Conservation (phyloP, 2,888 invertebrate species). For the Sturmia bella region DNA sequence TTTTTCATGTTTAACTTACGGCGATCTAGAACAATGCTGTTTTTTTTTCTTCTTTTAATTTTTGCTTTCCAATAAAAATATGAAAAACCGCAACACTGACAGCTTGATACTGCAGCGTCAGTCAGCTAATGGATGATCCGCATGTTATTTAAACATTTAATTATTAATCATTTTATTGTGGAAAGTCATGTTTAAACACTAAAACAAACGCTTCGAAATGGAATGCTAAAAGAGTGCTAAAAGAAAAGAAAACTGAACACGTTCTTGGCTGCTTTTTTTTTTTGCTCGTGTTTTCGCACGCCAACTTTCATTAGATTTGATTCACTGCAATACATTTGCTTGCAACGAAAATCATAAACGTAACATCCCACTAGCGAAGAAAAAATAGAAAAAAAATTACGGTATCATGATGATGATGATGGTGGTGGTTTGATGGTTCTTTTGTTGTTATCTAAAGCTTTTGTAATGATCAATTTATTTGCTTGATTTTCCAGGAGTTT, state of each 20-base stretch:
- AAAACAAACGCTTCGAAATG: conserved; percentile 44
- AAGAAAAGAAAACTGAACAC: conserved; percentile 38
- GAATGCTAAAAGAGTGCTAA: background rate
- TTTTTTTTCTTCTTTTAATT: background rate
- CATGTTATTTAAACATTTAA: conserved; percentile 65
- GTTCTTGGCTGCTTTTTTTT: conserved; percentile 19
- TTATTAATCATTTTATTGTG: conserved; percentile 68
- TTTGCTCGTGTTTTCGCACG: conserved; percentile 51
- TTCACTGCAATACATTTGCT: conserved; percentile 51
- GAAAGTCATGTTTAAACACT: conserved; percentile 64
- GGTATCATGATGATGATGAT: conserved; percentile 14
- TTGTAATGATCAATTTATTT: conserved; percentile 57
- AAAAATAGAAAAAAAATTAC: background rate
- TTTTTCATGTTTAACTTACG: conserved; percentile 44
- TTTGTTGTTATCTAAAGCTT: conserved; percentile 54
- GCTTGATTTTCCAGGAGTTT: conserved; percentile 38
- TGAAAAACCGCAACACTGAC: conserved; percentile 2
- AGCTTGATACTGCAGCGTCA: background rate
- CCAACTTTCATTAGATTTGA: conserved; percentile 59
- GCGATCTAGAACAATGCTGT: conserved; percentile 26
- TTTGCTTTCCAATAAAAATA: conserved; percentile 1
- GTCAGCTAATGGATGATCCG: conserved; percentile 50
- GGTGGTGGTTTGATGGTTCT: conserved; percentile 15
- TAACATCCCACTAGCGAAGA: conserved; percentile 29
- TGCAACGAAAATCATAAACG: conserved; percentile 18